Evolutionary conservation across 2,113 vertebrate species (phyloP).

Genomic region (cattle (Bos taurus)): ARS-UCD2.0 NC_037347.1:66262001-66262500

Average conservation of each 20-base stretch:
- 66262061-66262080: rapidly evolving
- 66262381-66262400: not conserved
- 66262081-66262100: not conserved
- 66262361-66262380: not conserved
- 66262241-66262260: too few relatives aligned
- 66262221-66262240: too few relatives aligned
- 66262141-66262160: rapidly evolving
- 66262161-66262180: not conserved
- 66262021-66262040: too few relatives aligned
- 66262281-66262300: rapidly evolving
- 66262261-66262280: not conserved
- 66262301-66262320: too few relatives aligned
- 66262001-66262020: too few relatives aligned
- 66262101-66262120: too few relatives aligned
- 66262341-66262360: not conserved
- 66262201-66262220: not conserved
- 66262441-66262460: rapidly evolving
- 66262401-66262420: too few relatives aligned
- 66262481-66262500: rapidly evolving
- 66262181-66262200: not conserved
- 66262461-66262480: not conserved
- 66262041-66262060: too few relatives aligned
- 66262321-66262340: not conserved
- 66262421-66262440: not conserved
- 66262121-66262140: rapidly evolving